phyloP scores from a whole-genome alignment of 1,140 invertebrate species.

The Ceratitis capitata region DNA sequence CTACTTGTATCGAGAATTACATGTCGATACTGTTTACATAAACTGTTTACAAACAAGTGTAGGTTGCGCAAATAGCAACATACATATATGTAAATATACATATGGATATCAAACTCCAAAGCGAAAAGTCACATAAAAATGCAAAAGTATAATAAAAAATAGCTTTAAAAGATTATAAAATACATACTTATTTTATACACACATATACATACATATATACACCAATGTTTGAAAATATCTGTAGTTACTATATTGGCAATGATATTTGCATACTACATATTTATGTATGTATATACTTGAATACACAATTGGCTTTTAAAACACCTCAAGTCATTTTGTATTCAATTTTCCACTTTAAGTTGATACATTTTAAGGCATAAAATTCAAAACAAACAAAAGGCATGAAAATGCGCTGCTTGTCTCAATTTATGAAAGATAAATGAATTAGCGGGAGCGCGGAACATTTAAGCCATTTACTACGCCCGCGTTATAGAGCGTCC shows the following conservation, averaged over 20 bases:
- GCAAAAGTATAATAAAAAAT: too few species aligned
- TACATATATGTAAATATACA: neutral
- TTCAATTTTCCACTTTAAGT: conserved; percentile 21
- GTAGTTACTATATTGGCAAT: too few species aligned
- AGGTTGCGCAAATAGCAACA: neutral
- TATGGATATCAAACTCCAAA: neutral
- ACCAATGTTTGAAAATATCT: neutral
- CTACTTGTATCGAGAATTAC: too few species aligned
- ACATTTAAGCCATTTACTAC: neutral
- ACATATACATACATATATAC: neutral
- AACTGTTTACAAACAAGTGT: neutral
- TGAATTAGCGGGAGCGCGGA: neutral
- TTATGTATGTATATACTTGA: neutral
- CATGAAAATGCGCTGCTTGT: neutral
- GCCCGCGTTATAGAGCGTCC: neutral
- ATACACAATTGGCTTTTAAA: neutral
- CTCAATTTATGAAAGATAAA: neutral
- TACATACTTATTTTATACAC: too few species aligned
- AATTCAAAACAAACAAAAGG: neutral
- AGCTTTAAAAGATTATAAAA: too few species aligned
- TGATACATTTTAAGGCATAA: neutral
- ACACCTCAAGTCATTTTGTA: neutral
- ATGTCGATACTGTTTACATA: too few species aligned
- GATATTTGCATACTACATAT: neutral
- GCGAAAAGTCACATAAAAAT: too few species aligned